Conservation (phyloP, 2,888 invertebrate species). For the Epistrophe grossulariae region DNA sequence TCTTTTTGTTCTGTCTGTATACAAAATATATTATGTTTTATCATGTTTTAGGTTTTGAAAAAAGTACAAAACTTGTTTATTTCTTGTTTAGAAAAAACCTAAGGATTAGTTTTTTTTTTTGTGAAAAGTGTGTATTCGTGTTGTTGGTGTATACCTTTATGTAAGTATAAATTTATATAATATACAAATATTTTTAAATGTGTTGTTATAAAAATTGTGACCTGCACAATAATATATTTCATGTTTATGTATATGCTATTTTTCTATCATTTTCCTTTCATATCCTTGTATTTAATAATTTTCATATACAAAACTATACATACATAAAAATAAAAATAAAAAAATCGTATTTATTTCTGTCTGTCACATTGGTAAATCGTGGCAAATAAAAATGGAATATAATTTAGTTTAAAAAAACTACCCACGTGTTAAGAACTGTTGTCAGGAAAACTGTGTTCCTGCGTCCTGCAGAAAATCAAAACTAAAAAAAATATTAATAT, state of each 20-base stretch:
- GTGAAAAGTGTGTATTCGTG: constrained; percentile 66
- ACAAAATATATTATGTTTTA: constrained; percentile 75
- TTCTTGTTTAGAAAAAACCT: constrained; percentile 74
- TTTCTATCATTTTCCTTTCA: constrained; percentile 41
- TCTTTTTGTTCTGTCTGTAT: constrained; percentile 69
- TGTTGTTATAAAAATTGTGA: constrained; percentile 52
- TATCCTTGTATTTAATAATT: constrained; percentile 12
- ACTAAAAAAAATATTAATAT: not conserved
- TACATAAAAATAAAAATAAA: constrained; percentile 32
- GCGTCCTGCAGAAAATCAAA: constrained; percentile 60
- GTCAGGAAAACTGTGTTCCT: constrained; percentile 20
- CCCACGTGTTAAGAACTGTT: constrained; percentile 9
- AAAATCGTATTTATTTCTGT: constrained; percentile 15
- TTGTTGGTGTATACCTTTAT: constrained; percentile 23
- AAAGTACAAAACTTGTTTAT: constrained; percentile 73
- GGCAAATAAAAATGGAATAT: not conserved
- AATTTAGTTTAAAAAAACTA: not conserved
- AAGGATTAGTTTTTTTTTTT: constrained; percentile 45
- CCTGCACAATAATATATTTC: constrained; percentile 60
- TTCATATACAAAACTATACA: constrained; percentile 59
- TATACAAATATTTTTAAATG: constrained; percentile 46
- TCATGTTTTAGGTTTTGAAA: constrained; percentile 62
- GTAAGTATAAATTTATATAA: constrained; percentile 43
- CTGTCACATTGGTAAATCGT: constrained; percentile 8
- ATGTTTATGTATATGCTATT: constrained; percentile 6